Evolutionary conservation across 2,888 invertebrate genomes (phyloP).

Genomic region (Cerastis leucographa): DNA sequence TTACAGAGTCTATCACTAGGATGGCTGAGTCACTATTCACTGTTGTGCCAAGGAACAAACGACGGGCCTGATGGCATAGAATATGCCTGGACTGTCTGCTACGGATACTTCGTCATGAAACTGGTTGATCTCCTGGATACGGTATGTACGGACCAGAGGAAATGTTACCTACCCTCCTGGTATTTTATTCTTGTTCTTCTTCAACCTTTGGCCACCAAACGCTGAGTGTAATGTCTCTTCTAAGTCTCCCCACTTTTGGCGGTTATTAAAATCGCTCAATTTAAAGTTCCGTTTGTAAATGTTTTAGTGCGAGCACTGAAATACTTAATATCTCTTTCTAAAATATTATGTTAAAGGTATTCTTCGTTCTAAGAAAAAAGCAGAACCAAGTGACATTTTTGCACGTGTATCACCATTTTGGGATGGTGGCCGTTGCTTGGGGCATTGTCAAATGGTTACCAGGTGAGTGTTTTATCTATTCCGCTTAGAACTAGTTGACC

Average conservation of each 20-base stretch:
- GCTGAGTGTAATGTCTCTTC: no score
- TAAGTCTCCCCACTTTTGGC: no score
- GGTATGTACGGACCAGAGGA: conserved; percentile 75
- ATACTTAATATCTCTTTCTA: neutral
- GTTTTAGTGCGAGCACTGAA: neutral
- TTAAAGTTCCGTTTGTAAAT: no score
- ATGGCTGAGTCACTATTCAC: conserved; percentile 92
- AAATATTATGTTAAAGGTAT: conserved; percentile 84
- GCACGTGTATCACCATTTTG: conserved; percentile 96
- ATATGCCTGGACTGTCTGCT: conserved; percentile 90
- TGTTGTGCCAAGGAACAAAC: conserved; percentile 93
- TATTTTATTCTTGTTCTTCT: no score
- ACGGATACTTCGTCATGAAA: conserved; percentile 93
- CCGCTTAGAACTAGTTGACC: neutral
- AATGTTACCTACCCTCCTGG: neutral
- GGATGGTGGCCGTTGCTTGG: conserved; percentile 93
- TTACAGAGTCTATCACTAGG: conserved; percentile 89
- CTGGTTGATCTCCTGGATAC: conserved; percentile 94
- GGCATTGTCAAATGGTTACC: conserved; percentile 92
- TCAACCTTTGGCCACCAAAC: no score
- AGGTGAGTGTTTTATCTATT: conserved; percentile 75
- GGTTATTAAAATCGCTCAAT: neutral
- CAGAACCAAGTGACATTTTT: conserved; percentile 95
- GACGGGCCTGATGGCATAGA: conserved; percentile 91
- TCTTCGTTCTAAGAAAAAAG: conserved; percentile 96